phyloP scores from a whole-genome alignment of 1,140 invertebrate species.

The Homarus americanus region DNA sequence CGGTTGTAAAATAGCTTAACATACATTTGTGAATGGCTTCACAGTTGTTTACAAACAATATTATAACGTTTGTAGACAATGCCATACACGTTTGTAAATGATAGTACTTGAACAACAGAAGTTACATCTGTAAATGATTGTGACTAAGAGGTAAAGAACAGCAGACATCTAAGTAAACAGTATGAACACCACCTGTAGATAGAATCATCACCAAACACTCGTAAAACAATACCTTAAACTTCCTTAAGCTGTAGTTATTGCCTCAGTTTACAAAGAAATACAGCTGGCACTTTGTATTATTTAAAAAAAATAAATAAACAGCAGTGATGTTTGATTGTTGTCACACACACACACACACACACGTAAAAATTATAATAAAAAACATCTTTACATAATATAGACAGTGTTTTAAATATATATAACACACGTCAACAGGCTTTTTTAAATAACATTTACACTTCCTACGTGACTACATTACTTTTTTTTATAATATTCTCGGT shows the following conservation, averaged over 20 bases:
- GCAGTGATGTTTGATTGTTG: conserved; percentile 30
- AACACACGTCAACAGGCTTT: not conserved
- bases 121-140: not conserved
- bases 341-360: not conserved
- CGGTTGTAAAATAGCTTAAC: not conserved
- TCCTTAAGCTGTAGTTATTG: conserved; percentile 20
- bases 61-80: not conserved
- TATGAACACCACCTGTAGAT: not conserved
- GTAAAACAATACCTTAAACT: not conserved
- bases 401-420: not conserved
- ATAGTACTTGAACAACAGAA: not conserved
- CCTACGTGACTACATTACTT: not conserved
- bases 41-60: not conserved
- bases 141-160: not conserved
- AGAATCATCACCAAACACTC: not conserved
- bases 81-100: not conserved
- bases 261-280: conserved; percentile 20
- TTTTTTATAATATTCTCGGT: not conserved
- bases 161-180: not conserved
- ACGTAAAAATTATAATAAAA: not conserved
- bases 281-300: conserved; percentile 22
- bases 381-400: too few species aligned
- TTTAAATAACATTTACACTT: not conserved
- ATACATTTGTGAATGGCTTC: not conserved
- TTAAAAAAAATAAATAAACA: not conserved